Evolutionary conservation across 2,113 vertebrate genomes (phyloP).

Genomic region (Pontoporia blainvillei): DNA sequence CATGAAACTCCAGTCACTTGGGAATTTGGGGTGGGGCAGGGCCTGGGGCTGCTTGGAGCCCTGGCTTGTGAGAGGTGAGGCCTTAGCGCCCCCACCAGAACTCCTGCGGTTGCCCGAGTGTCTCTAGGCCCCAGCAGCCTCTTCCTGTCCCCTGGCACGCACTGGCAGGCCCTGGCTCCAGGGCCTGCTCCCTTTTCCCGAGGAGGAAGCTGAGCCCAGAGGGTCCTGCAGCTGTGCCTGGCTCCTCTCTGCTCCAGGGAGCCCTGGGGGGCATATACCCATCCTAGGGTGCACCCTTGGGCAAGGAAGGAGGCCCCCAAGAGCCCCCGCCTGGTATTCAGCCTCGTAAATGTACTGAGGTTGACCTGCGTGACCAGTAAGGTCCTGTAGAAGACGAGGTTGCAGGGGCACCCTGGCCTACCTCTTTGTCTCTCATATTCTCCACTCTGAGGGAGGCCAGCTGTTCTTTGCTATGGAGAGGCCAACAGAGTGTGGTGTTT

Average conservation of each 20-base stretch:
- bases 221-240: background rate
- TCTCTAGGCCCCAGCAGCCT: background rate
- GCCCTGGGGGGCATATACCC: background rate
- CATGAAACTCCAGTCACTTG: slow-evolving; percentile 96
- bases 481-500: background rate
- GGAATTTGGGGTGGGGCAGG: slow-evolving; percentile 78
- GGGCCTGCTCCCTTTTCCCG: background rate
- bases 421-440: background rate
- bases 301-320: background rate
- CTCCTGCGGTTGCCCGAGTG: too few relatives aligned
- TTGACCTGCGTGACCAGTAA: too few relatives aligned
- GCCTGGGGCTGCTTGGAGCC: background rate
- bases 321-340: background rate
- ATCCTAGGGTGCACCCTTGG: background rate
- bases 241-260: background rate
- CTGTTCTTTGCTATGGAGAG: background rate
- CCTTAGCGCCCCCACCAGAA: accelerated
- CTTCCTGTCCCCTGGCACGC: too few relatives aligned
- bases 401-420: background rate
- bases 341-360: too few relatives aligned
- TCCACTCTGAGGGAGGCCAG: background rate
- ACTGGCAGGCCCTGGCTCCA: background rate
- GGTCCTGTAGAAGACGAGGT: too few relatives aligned
- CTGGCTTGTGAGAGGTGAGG: background rate
- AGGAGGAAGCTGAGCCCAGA: background rate